Conservation (phyloP, 2,113 vertebrate species). For the Ptilorrhoa leucosticta region DNA sequence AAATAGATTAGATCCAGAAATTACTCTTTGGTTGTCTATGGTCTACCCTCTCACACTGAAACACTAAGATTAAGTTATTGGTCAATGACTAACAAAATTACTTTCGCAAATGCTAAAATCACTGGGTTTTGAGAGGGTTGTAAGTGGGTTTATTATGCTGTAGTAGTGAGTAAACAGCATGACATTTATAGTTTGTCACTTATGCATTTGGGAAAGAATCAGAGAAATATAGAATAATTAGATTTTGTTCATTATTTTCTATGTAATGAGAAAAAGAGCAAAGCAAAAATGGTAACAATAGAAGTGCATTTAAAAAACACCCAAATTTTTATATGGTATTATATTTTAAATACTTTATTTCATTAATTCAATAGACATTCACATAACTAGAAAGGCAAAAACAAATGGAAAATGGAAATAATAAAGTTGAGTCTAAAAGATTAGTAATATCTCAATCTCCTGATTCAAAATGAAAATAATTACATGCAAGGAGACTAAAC, state of each 20-base stretch:
- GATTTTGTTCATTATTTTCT: neutral
- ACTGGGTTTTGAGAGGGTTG: neutral
- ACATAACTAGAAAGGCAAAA: neutral
- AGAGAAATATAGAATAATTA: neutral
- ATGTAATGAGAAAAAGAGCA: neutral
- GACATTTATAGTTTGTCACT: neutral
- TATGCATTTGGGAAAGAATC: neutral
- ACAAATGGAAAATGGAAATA: neutral
- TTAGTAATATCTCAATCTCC: neutral
- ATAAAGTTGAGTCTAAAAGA: neutral
- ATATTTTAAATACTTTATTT: neutral
- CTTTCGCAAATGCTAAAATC: neutral
- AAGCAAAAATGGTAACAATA: neutral
- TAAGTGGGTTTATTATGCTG: neutral
- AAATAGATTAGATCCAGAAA: neutral
- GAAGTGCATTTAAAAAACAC: neutral
- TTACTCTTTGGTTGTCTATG: neutral
- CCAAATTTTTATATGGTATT: neutral
- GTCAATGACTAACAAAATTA: neutral
- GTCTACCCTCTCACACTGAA: neutral
- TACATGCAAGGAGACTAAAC: neutral
- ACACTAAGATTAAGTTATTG: neutral
- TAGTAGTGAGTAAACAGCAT: neutral
- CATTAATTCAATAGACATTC: neutral
- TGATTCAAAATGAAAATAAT: neutral